Evolutionary conservation across 1,140 invertebrate species (phyloP), one percentile per base, ranked within the genome.

Genomic region (Metaphire vulgaris): DNA sequence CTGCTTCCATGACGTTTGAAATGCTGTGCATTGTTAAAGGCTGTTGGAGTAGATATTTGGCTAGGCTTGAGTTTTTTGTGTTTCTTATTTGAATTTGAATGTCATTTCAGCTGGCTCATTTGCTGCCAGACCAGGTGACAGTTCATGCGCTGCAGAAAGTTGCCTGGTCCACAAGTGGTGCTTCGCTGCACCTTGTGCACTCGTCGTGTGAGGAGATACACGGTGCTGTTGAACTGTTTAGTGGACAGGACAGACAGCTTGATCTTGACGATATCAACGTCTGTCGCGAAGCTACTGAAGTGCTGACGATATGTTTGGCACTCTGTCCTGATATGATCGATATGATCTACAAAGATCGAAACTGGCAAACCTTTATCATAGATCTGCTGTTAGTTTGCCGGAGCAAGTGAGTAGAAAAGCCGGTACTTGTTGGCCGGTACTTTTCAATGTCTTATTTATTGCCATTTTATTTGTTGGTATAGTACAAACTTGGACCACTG

Each of bases 281-380:
- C 79, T 95, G 94, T 82, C 92, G 93, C 81, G 95, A 98, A 87
- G 93, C 94, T 30, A 87, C 98, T 80, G 95, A 98, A 88, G 91
- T 95, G 32, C 87, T 98, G 69, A 94, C 93, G n/a, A 89, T 96
- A 74, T 91, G 92, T 79, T 89, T 97, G 81, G 91, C 94, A 32
- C 86, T 97, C 12, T 94, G 93, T 86, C 92, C 93, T 2, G 89
- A 90, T 69, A 91, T 91, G 72, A 86, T 96, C 69, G 92, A 95
- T 76, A 89, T 88, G 21, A 84, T 93, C 0, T 88, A 88, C 76
- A 89, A 89, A 79, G 92, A 95, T 79, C 88, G 90, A 75, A 90
- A 91, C 86, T 92, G 93, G 91, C 91, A 93, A 78, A 90, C 90
- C 32, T 95, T 96, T 82, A 91, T 96, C 28, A 91, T 96, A 77